Evolutionary conservation across 2,797 vertebrate species (phyloP).

Genomic region (Podarcis lilfordi): DNA sequence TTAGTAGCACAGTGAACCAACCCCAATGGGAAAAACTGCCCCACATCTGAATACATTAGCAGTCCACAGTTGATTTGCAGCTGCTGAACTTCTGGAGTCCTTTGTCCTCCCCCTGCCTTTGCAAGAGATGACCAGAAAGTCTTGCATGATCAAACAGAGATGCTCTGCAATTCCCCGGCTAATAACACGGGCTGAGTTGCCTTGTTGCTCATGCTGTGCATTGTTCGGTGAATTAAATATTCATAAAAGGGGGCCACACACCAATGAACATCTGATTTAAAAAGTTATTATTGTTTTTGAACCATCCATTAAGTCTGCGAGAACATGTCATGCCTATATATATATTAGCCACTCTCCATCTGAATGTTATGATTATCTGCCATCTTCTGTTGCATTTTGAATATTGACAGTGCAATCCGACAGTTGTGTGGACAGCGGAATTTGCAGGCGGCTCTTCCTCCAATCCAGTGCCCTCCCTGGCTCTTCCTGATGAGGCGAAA

Average conservation of each 20-base stretch:
- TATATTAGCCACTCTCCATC: neutral
- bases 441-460: too few relatives aligned
- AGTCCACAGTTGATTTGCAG: neutral
- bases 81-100: neutral
- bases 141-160: neutral
- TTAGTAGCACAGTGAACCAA: neutral
- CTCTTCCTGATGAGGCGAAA: too few relatives aligned
- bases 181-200: neutral
- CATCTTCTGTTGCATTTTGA: neutral
- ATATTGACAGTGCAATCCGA: too few relatives aligned
- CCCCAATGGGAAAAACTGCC: too few relatives aligned
- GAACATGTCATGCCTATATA: neutral
- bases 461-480: too few relatives aligned
- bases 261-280: neutral
- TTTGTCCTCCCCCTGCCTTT: neutral
- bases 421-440: too few relatives aligned
- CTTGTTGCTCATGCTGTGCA: neutral
- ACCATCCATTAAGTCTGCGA: neutral
- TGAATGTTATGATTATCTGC: neutral
- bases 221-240: neutral
- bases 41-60: neutral
- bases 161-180: neutral
- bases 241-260: constrained; percentile 4
- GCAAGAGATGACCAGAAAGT: neutral
- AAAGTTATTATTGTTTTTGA: neutral